These are phyloP conservation scores for Ophion costatus DNA, from an alignment of 2,888 invertebrate species.

Conservation along the genomic window DNA sequence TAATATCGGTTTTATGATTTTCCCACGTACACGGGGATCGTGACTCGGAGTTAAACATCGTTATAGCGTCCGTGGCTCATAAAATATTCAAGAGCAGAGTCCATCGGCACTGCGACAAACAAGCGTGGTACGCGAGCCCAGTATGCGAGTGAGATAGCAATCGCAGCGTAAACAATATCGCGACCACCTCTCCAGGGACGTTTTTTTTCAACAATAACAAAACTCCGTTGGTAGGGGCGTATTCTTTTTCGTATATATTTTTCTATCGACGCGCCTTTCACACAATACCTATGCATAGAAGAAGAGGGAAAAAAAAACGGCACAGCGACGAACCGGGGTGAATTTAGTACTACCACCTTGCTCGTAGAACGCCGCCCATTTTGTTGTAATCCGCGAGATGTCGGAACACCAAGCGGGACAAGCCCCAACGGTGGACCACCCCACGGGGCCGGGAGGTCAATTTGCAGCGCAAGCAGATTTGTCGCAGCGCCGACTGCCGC, in stretches of 20 bases:
- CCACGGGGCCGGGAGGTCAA: constrained; percentile 95
- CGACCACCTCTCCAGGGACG: neutral
- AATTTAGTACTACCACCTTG: constrained; percentile 91
- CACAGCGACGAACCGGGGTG: neutral
- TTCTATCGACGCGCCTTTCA: neutral
- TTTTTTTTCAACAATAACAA: constrained; percentile 32
- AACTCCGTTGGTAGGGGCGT: neutral
- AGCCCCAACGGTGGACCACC: constrained; percentile 91
- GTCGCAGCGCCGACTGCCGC: constrained; percentile 88
- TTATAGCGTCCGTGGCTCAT: constrained; percentile 38
- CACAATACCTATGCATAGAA: neutral
- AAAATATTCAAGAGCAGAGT: constrained; percentile 55
- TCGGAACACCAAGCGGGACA: constrained; percentile 96
- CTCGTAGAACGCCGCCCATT: constrained; percentile 95
- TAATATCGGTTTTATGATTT: constrained; percentile 45
- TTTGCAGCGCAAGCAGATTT: constrained; percentile 91
- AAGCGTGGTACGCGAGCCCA: constrained; percentile 14
- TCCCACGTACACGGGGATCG: constrained; percentile 33
- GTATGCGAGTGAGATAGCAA: constrained; percentile 31
- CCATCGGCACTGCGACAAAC: constrained; percentile 38
- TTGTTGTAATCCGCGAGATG: constrained; percentile 97
- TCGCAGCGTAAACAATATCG: constrained; percentile 40
- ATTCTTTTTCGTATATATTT: constrained; percentile 15
- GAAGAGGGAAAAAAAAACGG: neutral
- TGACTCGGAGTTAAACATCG: neutral